Conservation (phyloP, 1,140 invertebrate species). For the Penaeus chinensis region DNA sequence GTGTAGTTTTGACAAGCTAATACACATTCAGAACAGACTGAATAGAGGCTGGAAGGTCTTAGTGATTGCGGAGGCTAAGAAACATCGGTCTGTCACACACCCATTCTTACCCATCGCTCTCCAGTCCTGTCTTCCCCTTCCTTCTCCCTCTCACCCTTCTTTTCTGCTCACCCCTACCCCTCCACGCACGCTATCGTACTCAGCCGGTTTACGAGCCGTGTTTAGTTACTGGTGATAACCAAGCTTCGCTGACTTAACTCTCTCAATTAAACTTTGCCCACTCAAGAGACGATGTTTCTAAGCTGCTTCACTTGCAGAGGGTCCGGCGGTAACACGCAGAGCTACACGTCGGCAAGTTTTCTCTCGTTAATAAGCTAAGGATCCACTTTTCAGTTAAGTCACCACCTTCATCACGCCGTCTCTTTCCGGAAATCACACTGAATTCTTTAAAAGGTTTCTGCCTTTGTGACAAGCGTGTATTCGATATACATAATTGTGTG, state of each 20-base stretch:
- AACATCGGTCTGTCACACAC: not conserved
- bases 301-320: not conserved
- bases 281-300: conserved; percentile 32
- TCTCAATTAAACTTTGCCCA: conserved; percentile 41
- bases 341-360: no score
- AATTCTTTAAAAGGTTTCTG: no score
- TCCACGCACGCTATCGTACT: conserved; percentile 31
- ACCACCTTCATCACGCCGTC: no score
- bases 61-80: not conserved
- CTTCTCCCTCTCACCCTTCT: not conserved
- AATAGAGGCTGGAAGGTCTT: not conserved
- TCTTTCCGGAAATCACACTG: no score
- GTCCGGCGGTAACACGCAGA: not conserved
- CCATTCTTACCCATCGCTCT: not conserved
- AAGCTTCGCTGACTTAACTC: conserved; percentile 48
- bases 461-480: not conserved
- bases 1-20: no score
- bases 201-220: conserved; percentile 36
- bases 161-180: not conserved
- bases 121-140: not conserved
- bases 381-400: no score
- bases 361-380: no score
- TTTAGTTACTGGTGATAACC: conserved; percentile 53
- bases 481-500: not conserved
- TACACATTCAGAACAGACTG: not conserved